Percentiles rank a stretch among this genome's conserved stretches.
phyloP scores from a whole-genome alignment of 2,797 vertebrate species.

The Enteromius viviparus region DNA sequence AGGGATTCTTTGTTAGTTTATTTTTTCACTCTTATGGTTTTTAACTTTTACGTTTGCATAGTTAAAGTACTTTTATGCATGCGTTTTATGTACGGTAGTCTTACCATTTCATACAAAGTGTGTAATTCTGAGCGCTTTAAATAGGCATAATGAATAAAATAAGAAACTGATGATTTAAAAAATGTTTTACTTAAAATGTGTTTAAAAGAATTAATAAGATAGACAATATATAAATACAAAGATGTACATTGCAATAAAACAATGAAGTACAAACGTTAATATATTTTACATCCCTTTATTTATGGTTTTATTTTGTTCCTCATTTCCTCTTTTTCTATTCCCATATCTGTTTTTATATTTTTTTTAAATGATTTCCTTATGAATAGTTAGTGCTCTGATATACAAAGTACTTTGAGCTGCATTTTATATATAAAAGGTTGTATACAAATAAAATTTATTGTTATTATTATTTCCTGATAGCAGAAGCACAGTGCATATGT shows the following conservation, averaged over 20 bases:
- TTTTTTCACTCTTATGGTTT: not conserved
- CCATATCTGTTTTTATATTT: not conserved
- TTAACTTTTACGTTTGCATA: not conserved
- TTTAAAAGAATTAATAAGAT: not conserved
- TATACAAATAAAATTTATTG: not conserved
- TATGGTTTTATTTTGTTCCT: not conserved
- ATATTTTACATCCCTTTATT: not conserved
- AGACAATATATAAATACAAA: not conserved
- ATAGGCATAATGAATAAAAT: no score
- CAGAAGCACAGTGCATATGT: not conserved
- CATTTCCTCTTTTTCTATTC: not conserved
- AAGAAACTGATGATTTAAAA: no score
- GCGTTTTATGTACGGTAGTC: not conserved
- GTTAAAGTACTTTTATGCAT: not conserved
- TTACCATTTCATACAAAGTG: not conserved
- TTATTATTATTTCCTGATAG: not conserved
- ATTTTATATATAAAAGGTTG: not conserved
- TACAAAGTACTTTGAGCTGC: not conserved
- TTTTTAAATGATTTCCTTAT: not conserved
- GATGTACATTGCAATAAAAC: not conserved
- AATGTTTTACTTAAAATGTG: not conserved
- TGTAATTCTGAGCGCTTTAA: not conserved
- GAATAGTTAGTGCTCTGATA: not conserved
- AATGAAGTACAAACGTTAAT: not conserved
- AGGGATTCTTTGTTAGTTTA: no score